Percentiles rank a stretch among this genome's conserved stretches.
phyloP scores from a whole-genome alignment of 1,140 invertebrate species.

The Pseudomyrmex cubaensis region DNA sequence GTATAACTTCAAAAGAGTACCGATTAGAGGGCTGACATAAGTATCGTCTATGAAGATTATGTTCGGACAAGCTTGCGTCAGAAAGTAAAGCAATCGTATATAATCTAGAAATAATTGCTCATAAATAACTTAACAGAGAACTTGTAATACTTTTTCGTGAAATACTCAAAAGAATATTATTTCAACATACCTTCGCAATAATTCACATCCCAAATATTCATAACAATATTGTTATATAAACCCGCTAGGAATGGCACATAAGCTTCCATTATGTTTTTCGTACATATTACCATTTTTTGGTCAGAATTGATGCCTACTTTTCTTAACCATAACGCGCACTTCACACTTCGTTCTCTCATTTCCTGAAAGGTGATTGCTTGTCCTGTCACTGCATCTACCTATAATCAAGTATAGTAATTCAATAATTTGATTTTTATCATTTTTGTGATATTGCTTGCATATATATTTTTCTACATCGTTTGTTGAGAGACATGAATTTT shows the following conservation, averaged over 20 bases:
- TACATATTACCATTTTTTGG: constrained; percentile 7
- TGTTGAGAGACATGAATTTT: too few relatives aligned
- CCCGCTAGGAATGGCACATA: not conserved
- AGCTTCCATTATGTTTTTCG: not conserved
- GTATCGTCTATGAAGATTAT: not conserved
- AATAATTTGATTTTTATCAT: too few relatives aligned
- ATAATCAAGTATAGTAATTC: too few relatives aligned
- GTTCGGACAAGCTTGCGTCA: not conserved
- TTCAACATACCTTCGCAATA: too few relatives aligned
- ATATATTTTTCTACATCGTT: too few relatives aligned
- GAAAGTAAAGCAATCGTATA: not conserved
- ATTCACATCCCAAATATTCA: not conserved
- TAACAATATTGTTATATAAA: not conserved
- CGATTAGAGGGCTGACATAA: not conserved
- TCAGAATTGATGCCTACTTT: not conserved
- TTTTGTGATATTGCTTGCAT: too few relatives aligned
- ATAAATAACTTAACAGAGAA: not conserved
- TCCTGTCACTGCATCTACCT: constrained; percentile 9
- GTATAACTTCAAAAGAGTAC: not conserved
- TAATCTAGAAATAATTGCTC: not conserved
- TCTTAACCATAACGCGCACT: not conserved
- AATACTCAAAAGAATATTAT: too few relatives aligned
- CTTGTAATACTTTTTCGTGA: too few relatives aligned
- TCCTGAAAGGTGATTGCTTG: not conserved
- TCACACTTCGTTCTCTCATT: constrained; percentile 20